Percentiles rank a stretch among this genome's conserved stretches.
Evolutionary conservation across 2,888 invertebrate genomes (phyloP).

Genomic region (Cryptocephalus primarius): DNA sequence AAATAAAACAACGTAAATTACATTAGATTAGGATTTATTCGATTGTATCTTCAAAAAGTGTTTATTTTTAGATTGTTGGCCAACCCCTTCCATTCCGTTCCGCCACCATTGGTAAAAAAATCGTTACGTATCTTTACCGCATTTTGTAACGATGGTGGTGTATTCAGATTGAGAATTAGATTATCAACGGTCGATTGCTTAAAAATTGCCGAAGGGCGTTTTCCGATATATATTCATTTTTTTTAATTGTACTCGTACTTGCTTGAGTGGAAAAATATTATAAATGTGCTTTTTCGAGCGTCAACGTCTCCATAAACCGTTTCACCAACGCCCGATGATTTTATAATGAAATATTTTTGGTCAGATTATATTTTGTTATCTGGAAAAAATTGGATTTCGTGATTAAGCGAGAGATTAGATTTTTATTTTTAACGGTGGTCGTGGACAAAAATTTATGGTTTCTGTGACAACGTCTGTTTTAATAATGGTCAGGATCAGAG

Average conservation of each 20-base stretch:
- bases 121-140: too few species aligned
- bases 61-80: too few species aligned
- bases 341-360: slow-evolving; percentile 6
- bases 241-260: slow-evolving; percentile 27
- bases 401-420: not conserved
- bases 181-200: slow-evolving; percentile 33
- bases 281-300: slow-evolving; percentile 13
- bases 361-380: too few species aligned
- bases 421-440: not conserved
- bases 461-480: too few species aligned
- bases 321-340: slow-evolving; percentile 3
- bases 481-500: too few species aligned
- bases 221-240: slow-evolving; percentile 22
- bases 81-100: too few species aligned
- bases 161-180: slow-evolving; percentile 32
- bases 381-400: slow-evolving; percentile 1
- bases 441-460: not conserved
- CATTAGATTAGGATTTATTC: too few species aligned
- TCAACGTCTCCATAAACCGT: slow-evolving; percentile 5
- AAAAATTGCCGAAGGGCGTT: slow-evolving; percentile 28
- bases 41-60: too few species aligned
- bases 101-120: too few species aligned
- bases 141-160: slow-evolving; percentile 7
- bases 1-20: too few species aligned
- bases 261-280: slow-evolving; percentile 22